Evolutionary conservation across 2,888 invertebrate species (phyloP), one percentile per base, ranked within the genome.

Genomic region (Chrysodeixis includens): DNA sequence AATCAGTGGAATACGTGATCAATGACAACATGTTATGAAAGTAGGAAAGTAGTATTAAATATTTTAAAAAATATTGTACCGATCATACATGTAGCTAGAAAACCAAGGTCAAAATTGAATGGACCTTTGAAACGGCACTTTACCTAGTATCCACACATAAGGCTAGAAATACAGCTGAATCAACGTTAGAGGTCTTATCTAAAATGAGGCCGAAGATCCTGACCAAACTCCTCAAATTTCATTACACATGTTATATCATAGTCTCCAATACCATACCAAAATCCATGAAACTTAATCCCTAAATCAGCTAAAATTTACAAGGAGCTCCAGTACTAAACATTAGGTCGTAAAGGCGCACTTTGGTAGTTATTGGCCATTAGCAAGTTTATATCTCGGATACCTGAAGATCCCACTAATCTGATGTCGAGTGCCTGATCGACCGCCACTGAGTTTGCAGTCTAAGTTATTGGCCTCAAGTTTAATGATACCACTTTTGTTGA

Each of bases 331-430:
- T 62, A 30, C 40, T 66, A 62, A 76, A 64, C 51, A 75, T 78
- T 62, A 59, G 30, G 51, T 74, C 62, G 55, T 66, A 62, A 63
- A 46, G 26, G 44, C 22, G 32, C 62, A 75, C 76, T 66, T 75
- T 63, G 66, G 60, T 71, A 75, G 76, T 79, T 78, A 79, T 67
- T 69, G 77, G 65, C 74, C 67, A 78, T 78, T 79, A 79, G 61
- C 65, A 76, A 78, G 79, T 78, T 76, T 70, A 76, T 75, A 62
- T 58, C 58, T 59, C 12, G 46, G 75, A 66, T 79, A 77, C 69
- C 70, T 73, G 73, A 53, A 69, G 65, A 60, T 66, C 56, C 44
- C n/a, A 62, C 77, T 79, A 78, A 73, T 73, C 66, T 62, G 56
- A 75, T 74, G 75, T 70, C 71, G 62, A 74, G 78, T 73, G 69